phyloP scores from a whole-genome alignment of 92 coral and sea anemone species.

The Epizoanthus rinbou region DNA sequence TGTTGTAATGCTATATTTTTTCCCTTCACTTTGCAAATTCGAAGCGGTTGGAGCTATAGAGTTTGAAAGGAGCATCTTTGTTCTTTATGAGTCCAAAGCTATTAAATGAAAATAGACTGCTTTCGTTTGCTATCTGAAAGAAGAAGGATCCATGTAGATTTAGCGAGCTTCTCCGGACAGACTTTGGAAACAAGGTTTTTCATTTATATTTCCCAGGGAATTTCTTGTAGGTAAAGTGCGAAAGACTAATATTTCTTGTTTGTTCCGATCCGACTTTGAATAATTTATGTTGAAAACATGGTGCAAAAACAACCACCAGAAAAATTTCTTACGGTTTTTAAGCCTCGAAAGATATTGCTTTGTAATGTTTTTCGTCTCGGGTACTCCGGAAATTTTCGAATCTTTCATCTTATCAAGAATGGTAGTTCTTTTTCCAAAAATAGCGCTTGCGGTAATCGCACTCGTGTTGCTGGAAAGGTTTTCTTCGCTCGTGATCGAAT shows the following conservation, averaged over 20 bases:
- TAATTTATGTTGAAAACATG: conserved; percentile 15
- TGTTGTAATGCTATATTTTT: background rate
- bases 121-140: background rate
- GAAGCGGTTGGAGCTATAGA: background rate
- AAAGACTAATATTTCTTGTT: conserved; percentile 17
- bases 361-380: background rate
- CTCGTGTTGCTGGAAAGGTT: background rate
- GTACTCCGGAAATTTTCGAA: background rate
- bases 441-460: conserved; percentile 3
- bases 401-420: background rate
- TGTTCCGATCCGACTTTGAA: conserved; percentile 28
- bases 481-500: conserved; percentile 31
- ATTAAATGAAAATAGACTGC: background rate
- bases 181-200: too few relatives aligned
- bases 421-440: conserved; percentile 22
- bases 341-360: background rate
- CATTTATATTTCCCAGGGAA: too few relatives aligned
- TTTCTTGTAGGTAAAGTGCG: conserved; percentile 3
- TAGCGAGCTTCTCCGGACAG: too few relatives aligned
- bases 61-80: conserved; percentile 4
- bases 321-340: background rate
- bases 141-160: background rate
- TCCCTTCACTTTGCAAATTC: background rate
- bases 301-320: conserved; percentile 16
- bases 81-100: background rate